These are phyloP conservation scores for Pristionchus arcanus DNA, from an alignment of 2,888 invertebrate genomes.

Conservation along the genomic window DNA sequence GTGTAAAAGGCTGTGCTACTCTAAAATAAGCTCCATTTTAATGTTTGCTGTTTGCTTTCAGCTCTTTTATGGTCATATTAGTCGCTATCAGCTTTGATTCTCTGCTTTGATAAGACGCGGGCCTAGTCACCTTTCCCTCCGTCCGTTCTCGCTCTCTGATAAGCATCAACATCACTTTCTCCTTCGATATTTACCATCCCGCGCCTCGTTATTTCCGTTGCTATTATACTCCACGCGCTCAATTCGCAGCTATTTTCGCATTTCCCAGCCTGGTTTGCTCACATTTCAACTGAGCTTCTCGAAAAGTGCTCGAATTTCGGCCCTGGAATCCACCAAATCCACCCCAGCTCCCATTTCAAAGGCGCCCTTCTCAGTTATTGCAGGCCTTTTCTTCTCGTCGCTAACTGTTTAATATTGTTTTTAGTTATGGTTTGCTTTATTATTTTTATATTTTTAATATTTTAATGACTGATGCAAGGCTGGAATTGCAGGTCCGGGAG, in stretches of 20 bases:
- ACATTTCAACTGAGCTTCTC: conserved; percentile 31
- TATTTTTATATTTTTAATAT: background rate
- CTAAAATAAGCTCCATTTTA: background rate
- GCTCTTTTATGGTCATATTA: background rate
- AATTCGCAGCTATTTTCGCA: background rate
- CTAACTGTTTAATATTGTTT: background rate
- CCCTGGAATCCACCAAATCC: background rate
- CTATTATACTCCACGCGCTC: background rate
- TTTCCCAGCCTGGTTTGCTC: conserved; percentile 6
- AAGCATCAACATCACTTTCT: conserved; percentile 29
- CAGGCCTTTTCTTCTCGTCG: background rate
- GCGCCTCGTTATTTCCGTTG: background rate
- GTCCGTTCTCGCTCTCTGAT: conserved; percentile 6
- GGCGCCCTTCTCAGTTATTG: conserved; percentile 1
- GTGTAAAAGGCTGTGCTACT: background rate
- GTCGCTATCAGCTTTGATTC: background rate
- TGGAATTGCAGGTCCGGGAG: conserved; percentile 11
- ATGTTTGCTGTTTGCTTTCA: background rate
- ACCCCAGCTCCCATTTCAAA: background rate
- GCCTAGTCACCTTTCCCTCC: background rate
- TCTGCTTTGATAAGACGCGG: background rate
- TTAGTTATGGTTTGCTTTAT: background rate
- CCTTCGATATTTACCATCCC: conserved; percentile 3
- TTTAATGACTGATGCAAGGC: background rate
- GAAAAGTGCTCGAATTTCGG: conserved; percentile 47